Conservation (phyloP, 2,888 invertebrate species). For the Amphipoea oculea region DNA sequence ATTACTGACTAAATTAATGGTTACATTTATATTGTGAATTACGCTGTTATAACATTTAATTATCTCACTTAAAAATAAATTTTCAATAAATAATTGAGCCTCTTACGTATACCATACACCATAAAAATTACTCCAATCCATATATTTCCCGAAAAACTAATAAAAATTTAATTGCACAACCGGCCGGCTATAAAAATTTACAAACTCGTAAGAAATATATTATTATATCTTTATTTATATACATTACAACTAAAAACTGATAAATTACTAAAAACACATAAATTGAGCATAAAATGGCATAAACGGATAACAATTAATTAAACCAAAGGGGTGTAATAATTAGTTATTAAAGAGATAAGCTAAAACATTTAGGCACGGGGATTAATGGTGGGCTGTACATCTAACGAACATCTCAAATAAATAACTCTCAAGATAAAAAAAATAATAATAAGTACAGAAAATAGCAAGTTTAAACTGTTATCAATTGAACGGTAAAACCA, state of each 20-base stretch:
- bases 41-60: conserved; percentile 52
- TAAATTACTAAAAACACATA: too few species aligned
- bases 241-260: conserved; percentile 69
- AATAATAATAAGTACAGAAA: conserved; percentile 45
- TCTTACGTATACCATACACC: conserved; percentile 81
- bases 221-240: conserved; percentile 69
- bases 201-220: conserved; percentile 70
- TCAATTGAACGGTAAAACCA: conserved; percentile 49
- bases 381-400: conserved; percentile 63
- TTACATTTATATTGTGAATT: conserved; percentile 57
- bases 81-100: conserved; percentile 81
- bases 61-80: conserved; percentile 51
- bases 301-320: conserved; percentile 57
- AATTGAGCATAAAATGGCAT: conserved; percentile 68
- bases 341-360: conserved; percentile 48
- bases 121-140: conserved; percentile 72
- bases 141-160: conserved; percentile 72
- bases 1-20: conserved; percentile 42
- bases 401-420: conserved; percentile 53
- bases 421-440: conserved; percentile 39
- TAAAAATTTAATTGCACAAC: conserved; percentile 87
- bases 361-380: conserved; percentile 57
- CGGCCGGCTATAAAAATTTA: conserved; percentile 84
- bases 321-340: conserved; percentile 34
- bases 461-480: conserved; percentile 33